Percentiles rank a stretch among this genome's conserved stretches.
Conservation (phyloP, 2,888 invertebrate species). For the Celastrina argiolus region DNA sequence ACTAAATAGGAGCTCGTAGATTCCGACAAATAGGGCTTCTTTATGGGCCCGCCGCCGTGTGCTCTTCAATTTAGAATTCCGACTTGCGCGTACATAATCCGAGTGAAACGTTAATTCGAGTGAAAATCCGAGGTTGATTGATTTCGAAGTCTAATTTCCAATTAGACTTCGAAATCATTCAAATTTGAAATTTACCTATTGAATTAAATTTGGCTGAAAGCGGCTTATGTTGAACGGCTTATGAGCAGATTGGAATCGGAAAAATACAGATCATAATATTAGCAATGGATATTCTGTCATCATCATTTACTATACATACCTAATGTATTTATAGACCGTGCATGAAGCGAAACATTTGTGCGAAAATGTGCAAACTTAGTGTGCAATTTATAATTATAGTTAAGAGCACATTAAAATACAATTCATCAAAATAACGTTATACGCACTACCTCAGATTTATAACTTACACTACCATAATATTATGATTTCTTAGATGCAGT, state of each 20-base stretch:
- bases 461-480: too few species aligned
- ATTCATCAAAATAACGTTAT: too few species aligned
- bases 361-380: too few species aligned
- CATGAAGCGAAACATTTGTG: too few species aligned
- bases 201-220: neutral
- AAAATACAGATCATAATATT: neutral
- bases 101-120: neutral
- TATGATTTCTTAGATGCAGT: too few species aligned
- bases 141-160: too few species aligned
- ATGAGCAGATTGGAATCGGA: neutral
- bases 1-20: slow-evolving; percentile 6
- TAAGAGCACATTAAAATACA: too few species aligned
- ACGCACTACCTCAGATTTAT: too few species aligned
- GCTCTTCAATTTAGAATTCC: neutral
- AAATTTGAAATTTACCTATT: slow-evolving; percentile 1
- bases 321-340: too few species aligned
- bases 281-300: neutral
- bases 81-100: neutral
- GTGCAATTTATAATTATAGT: too few species aligned
- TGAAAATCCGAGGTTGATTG: neutral
- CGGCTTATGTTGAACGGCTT: neutral
- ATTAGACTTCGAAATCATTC: neutral
- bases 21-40: neutral
- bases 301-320: neutral
- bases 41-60: neutral